These are phyloP conservation scores for Otolemur crassicaudatus DNA, from an alignment of 2,797 vertebrate species.

Conservation along the genomic window DNA sequence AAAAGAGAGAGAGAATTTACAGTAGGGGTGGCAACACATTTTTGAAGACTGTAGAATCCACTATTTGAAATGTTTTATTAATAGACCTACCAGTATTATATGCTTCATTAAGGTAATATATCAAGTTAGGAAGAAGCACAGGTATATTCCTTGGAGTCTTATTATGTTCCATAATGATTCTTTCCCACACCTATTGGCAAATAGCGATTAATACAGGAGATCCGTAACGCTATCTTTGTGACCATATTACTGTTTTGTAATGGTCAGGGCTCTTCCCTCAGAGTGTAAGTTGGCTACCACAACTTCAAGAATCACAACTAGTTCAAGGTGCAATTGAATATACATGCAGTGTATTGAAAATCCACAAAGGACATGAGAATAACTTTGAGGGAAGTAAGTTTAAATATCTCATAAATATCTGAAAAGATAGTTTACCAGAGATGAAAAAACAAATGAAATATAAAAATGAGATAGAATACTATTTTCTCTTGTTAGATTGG, in stretches of 20 bases:
- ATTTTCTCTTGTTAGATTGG: background rate
- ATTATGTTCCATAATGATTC: constrained; percentile 22
- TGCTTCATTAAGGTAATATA: background rate
- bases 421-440: background rate
- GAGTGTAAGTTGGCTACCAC: background rate
- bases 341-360: background rate
- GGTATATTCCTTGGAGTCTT: background rate
- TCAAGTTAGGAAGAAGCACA: background rate
- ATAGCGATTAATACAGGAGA: background rate
- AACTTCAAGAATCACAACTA: background rate
- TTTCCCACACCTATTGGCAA: background rate
- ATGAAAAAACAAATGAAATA: constrained; percentile 29
- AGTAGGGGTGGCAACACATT: background rate
- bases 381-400: background rate
- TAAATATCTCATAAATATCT: background rate
- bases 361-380: background rate
- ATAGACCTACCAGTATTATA: background rate
- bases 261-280: background rate
- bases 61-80: background rate
- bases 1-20: background rate
- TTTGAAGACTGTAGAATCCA: background rate
- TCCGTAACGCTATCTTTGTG: background rate
- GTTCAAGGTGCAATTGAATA: background rate
- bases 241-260: background rate
- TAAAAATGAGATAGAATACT: background rate